phyloP scores from a whole-genome alignment of 2,888 invertebrate species.

The Phaonia tiefii region DNA sequence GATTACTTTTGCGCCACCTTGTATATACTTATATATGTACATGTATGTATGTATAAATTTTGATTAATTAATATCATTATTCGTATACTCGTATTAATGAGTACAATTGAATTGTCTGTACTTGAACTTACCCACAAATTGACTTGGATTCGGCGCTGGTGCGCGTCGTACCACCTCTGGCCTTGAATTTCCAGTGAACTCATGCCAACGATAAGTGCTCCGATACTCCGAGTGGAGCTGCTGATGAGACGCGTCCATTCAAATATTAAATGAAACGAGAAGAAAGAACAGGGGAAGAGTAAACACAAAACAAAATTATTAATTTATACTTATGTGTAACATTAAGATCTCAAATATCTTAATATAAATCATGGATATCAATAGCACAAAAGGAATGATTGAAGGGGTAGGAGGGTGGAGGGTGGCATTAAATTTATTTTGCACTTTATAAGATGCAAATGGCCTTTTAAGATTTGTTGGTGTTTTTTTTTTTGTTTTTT shows the following conservation, averaged over 20 bases:
- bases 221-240: conserved; percentile 97
- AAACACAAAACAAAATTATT: neutral
- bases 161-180: conserved; percentile 87
- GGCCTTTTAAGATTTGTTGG: no score
- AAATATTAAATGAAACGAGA: conserved; percentile 63
- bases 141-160: conserved; percentile 82
- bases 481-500: neutral
- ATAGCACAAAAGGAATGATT: conserved; percentile 8
- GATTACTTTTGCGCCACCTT: no score
- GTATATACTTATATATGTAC: no score
- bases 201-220: conserved; percentile 97
- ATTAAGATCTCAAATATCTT: no score
- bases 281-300: conserved; percentile 18
- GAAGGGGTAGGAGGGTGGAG: conserved; percentile 2
- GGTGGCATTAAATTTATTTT: neutral
- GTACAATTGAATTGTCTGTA: conserved; percentile 5
- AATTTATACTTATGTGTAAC: no score
- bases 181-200: conserved; percentile 89
- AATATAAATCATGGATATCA: no score
- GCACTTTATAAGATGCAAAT: no score
- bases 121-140: conserved; percentile 76
- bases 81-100: no score
- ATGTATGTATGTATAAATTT: neutral
- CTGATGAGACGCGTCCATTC: conserved; percentile 71
- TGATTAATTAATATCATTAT: conserved; percentile 55